Evolutionary conservation across 2,888 invertebrate genomes (phyloP).

Genomic region (Drosophila nr. medialis): DNA sequence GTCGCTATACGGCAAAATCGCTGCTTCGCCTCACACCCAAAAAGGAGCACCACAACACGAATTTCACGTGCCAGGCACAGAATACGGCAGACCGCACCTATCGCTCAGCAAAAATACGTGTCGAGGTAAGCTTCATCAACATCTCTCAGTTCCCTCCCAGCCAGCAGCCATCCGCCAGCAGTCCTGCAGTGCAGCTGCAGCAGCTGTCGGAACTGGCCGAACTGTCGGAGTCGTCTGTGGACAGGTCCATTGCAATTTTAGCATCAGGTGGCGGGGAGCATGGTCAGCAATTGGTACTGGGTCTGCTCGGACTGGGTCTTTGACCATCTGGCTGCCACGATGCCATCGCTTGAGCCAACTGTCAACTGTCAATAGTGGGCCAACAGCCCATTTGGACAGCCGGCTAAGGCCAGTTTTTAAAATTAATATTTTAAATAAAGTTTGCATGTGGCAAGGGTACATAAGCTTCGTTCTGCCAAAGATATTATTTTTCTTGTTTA

Average conservation of each 20-base stretch:
- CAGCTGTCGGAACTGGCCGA: neutral
- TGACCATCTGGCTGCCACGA: conserved; percentile 54
- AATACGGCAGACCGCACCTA: conserved; percentile 95
- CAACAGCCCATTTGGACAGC: neutral
- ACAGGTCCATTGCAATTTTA: conserved; percentile 52
- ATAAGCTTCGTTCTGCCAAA: neutral
- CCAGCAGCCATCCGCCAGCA: neutral
- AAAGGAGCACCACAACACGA: conserved; percentile 95
- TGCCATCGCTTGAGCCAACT: conserved; percentile 65
- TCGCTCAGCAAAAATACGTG: conserved; percentile 90
- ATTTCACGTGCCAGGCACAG: conserved; percentile 96
- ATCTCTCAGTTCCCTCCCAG: neutral
- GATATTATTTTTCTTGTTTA: neutral
- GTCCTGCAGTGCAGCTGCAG: conserved; percentile 5
- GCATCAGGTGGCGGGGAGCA: conserved; percentile 19
- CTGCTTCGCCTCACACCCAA: conserved; percentile 93
- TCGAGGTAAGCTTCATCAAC: conserved; percentile 88
- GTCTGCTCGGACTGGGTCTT: conserved; percentile 19
- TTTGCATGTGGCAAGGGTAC: neutral
- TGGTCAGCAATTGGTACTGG: neutral
- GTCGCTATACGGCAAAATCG: conserved; percentile 93
- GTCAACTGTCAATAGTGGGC: conserved; percentile 41
- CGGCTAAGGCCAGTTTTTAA: neutral
- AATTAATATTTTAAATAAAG: neutral
- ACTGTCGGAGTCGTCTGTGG: neutral